Conservation (phyloP, 2,797 vertebrate genomes). For the Hippocampus kuda region DNA sequence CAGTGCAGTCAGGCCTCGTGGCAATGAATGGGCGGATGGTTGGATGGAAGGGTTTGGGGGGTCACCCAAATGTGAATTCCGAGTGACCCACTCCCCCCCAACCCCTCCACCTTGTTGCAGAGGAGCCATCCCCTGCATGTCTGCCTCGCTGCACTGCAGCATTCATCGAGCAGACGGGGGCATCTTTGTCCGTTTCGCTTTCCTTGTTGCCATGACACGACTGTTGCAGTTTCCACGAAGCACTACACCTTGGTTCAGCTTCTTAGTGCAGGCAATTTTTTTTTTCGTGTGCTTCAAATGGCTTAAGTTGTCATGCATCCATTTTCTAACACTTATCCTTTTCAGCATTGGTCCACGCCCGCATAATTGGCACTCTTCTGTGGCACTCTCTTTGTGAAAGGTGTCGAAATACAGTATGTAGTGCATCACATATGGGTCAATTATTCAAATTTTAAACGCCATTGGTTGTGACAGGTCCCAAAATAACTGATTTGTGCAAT, state of each 20-base stretch:
- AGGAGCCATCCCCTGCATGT: constrained; percentile 25
- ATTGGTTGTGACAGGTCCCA: background rate
- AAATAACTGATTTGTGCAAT: background rate
- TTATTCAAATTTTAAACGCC: too few species aligned
- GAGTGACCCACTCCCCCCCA: constrained; percentile 54
- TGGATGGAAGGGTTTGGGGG: constrained; percentile 10
- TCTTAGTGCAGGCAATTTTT: background rate
- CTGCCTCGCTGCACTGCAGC: constrained; percentile 31
- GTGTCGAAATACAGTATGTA: too few species aligned
- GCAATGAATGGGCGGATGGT: constrained; percentile 9
- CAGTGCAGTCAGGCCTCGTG: constrained; percentile 17
- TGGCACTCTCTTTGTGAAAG: too few species aligned
- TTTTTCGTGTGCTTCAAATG: background rate
- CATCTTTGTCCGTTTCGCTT: constrained; percentile 45
- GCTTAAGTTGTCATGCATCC: background rate
- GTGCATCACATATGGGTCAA: too few species aligned
- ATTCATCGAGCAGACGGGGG: constrained; percentile 37
- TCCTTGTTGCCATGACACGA: constrained; percentile 56
- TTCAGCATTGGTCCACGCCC: background rate
- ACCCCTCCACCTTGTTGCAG: constrained; percentile 26
- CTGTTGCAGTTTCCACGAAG: constrained; percentile 9
- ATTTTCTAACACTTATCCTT: background rate
- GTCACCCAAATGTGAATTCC: constrained; percentile 60
- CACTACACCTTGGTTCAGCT: background rate
- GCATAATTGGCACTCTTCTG: too few species aligned